Evolutionary conservation across 1,140 invertebrate species (phyloP).

Genomic region (Augochlora pura): DNA sequence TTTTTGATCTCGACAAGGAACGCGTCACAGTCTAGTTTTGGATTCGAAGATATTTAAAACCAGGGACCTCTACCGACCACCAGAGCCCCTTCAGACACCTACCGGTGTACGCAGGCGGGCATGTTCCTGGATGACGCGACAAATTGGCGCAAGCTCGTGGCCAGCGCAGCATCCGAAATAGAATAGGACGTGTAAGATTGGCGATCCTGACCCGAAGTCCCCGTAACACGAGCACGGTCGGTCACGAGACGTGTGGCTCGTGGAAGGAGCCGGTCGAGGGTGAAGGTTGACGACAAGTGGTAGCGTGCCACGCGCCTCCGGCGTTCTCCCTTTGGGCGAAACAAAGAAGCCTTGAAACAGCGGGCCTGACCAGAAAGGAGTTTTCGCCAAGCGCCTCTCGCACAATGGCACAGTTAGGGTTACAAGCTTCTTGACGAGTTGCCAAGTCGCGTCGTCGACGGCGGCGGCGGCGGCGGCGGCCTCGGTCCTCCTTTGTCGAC

Average conservation of each 20-base stretch:
- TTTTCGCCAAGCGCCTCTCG: constrained; percentile 59
- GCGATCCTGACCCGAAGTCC: too few species aligned
- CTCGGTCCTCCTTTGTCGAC: constrained; percentile 63
- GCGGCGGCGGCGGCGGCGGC: constrained; percentile 59
- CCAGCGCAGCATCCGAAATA: too few species aligned
- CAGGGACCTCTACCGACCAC: too few species aligned
- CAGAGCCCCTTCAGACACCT: too few species aligned
- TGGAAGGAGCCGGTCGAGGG: neutral
- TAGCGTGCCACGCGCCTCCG: constrained; percentile 54
- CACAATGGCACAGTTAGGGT: constrained; percentile 76
- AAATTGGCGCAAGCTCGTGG: too few species aligned
- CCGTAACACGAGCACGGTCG: neutral
- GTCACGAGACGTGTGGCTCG: neutral
- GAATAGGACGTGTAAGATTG: too few species aligned
- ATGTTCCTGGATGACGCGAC: too few species aligned
- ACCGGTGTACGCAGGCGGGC: too few species aligned
- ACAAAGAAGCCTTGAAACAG: constrained; percentile 71
- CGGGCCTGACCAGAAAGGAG: constrained; percentile 61
- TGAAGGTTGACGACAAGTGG: constrained; percentile 53
- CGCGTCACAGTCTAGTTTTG: too few species aligned
- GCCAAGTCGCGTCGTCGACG: constrained; percentile 74
- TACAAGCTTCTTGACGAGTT: constrained; percentile 77
- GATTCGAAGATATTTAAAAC: too few species aligned
- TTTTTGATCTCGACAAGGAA: constrained; percentile 30
- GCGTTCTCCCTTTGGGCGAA: constrained; percentile 51